Conservation (phyloP, 2,888 invertebrate species). For the Spodoptera exigua region DNA sequence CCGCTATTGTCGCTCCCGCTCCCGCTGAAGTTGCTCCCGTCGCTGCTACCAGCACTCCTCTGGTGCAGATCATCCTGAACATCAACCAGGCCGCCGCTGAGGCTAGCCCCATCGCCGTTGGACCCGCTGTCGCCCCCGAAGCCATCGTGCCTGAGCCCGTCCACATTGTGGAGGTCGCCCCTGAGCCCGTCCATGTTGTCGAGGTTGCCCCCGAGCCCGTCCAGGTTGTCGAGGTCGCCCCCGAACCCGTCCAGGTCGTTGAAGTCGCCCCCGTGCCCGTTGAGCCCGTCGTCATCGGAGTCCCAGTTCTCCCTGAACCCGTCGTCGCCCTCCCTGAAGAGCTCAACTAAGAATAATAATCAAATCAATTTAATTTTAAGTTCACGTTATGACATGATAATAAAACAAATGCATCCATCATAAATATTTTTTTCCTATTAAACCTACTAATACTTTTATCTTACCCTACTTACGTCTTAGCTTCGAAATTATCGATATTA, state of each 20-base stretch:
- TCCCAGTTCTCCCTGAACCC: slow-evolving; percentile 57
- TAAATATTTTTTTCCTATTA: too few species aligned
- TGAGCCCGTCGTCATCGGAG: slow-evolving; percentile 53
- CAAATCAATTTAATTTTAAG: too few species aligned
- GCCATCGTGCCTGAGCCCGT: too few species aligned
- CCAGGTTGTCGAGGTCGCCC: slow-evolving; percentile 21
- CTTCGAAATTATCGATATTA: too few species aligned
- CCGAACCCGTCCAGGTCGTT: slow-evolving; percentile 42
- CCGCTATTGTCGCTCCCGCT: slow-evolving; percentile 53
- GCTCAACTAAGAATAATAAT: slow-evolving; percentile 16
- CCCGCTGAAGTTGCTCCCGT: slow-evolving; percentile 33
- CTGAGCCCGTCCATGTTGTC: slow-evolving; percentile 31
- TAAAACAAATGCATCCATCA: too few species aligned
- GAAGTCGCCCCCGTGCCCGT: slow-evolving; percentile 33
- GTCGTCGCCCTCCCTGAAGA: slow-evolving; percentile 58
- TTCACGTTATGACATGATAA: too few species aligned
- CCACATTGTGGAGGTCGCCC: slow-evolving; percentile 18
- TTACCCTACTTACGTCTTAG: too few species aligned
- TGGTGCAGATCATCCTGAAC: slow-evolving; percentile 69
- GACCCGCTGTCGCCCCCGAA: slow-evolving; percentile 23
- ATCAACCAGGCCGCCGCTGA: slow-evolving; percentile 55
- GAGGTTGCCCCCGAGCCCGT: slow-evolving; percentile 19
- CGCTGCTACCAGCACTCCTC: slow-evolving; percentile 45
- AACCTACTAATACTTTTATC: too few species aligned
- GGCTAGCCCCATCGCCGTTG: slow-evolving; percentile 21